Evolutionary conservation across 2,888 invertebrate genomes (phyloP), one percentile per base, ranked within the genome.

Genomic region (Leptodirus hochenwartii): DNA sequence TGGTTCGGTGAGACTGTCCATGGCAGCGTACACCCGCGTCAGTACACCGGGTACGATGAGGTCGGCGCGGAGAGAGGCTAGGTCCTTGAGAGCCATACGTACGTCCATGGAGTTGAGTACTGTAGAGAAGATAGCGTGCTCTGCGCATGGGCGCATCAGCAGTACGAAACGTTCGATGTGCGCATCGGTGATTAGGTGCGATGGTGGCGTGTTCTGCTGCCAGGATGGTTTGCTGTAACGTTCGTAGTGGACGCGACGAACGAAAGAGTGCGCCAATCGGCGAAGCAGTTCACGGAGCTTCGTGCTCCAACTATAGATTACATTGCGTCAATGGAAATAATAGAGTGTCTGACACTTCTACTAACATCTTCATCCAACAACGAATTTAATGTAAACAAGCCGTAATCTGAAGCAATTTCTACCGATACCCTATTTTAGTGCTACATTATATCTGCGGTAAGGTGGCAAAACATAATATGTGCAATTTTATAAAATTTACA

Each of bases 1-100:
- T 0, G 91, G 90, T 51, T 93, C 90, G 0, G 82, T 87, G 17
- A 88, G 53, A 2, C 82, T 82, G 43, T 84, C 82, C 47, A 91
- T 56, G 0, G 84, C 74, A 2, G 73, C 67, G 48, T 77, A 78
- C 32, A 88, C 62, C 51, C 71, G 71, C 37, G 90, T 85, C 32
- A 93, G 50, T 9, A 88, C 61, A 25, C 77, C 71, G 0, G 90
- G 88, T 27, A 90, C 68, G 2, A 91, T 76, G 12, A 81, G 54
- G 35, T 78, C 75, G 0, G 91, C 90, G 34, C 87, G 59, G 29
- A 91, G 53, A 3, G 70, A 68, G 1, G 85, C 77, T 30, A 93
- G 57, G 50, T 76, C 66, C 40, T 79, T 75, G 34, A 88, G 58
- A 1, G 78, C 72, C 5, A 65, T 57, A 4, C 66, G 68, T 6